A percentile compares a stretch with the other conserved stretches of the same genome.
These are phyloP conservation scores for Sphenopsis melanotis DNA, from an alignment of 2,797 vertebrate genomes.

Conservation along the genomic window DNA sequence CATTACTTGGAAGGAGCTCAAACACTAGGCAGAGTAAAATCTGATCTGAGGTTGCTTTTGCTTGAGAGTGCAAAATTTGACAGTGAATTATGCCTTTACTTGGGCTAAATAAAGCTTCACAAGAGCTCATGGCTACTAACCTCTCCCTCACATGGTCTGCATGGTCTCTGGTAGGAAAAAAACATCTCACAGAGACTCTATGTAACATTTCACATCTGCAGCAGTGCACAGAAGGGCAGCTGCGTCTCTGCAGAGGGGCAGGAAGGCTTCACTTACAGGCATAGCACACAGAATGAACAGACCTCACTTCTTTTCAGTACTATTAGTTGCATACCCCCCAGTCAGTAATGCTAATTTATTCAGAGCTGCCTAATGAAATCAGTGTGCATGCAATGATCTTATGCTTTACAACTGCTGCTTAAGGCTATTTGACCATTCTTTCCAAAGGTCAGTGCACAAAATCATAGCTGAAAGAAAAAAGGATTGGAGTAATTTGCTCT, in stretches of 20 bases:
- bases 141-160: neutral
- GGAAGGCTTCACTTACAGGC: neutral
- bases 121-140: neutral
- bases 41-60: neutral
- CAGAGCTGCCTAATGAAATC: slow-evolving; percentile 19
- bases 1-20: neutral
- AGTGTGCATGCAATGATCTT: neutral
- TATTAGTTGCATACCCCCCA: neutral
- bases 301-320: neutral
- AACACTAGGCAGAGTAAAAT: neutral
- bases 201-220: neutral
- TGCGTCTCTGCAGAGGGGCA: neutral
- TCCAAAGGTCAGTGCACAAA: slow-evolving; percentile 8
- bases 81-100: neutral
- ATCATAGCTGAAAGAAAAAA: neutral
- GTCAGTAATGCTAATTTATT: slow-evolving; percentile 37
- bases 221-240: neutral
- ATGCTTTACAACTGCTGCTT: slow-evolving; percentile 1
- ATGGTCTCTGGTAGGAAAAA: neutral
- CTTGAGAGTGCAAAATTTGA: neutral
- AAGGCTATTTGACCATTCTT: slow-evolving; percentile 29
- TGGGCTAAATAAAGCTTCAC: neutral
- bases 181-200: neutral
- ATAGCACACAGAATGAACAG: neutral
- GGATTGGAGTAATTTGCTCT: neutral